Evolutionary conservation across 1,140 invertebrate species (phyloP), one percentile per base, ranked within the genome.

Genomic region (Drosophila pseudoobscura): DNA sequence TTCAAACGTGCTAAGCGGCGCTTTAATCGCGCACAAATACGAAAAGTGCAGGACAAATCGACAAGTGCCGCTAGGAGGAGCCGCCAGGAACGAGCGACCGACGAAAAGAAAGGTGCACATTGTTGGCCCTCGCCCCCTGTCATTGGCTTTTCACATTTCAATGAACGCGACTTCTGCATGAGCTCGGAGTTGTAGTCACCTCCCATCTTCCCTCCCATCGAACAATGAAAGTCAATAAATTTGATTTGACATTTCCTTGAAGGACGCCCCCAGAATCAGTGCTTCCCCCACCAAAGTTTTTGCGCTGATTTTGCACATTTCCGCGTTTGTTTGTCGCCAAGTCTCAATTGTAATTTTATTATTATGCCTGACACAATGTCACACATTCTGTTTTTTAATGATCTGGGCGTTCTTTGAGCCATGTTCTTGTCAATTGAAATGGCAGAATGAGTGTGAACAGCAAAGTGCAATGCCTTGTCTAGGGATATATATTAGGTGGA

Each of bases 221-320:
- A 61, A 82, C 83, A 88, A 88, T 88, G 78, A 77, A 83, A 88
- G 83, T 88, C 83, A 88, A 88, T 88, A 88, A 88, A 88, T 88
- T 88, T 88, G 83, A 88, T 88, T 83, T 88, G 83, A 88, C 83
- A 88, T 88, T 82, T 87, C 62, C 78, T 62, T 66, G 22, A 64
- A 43, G 52, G 45, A 56, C 65, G 45, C 58, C 61, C 54, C 31
- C 31, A 35, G 31, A 35, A 35, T 35, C 31, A 9, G 31, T 35
- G 31, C 31, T 3, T 2, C 31, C 31, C 31, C 31, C 9, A 3
- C 9, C 43, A 44, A 54, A 13, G 62, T 52, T 65, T 57, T 71
- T 76, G 44, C 52, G 83, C 83, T 88, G 83, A 88, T 64, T 88
- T 63, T 62, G 83, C 83, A 82, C 65, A 75, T 83, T 88, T 72